Evolutionary conservation across 2,888 invertebrate species (phyloP).

Genomic region (Pristionchus japonicus): DNA sequence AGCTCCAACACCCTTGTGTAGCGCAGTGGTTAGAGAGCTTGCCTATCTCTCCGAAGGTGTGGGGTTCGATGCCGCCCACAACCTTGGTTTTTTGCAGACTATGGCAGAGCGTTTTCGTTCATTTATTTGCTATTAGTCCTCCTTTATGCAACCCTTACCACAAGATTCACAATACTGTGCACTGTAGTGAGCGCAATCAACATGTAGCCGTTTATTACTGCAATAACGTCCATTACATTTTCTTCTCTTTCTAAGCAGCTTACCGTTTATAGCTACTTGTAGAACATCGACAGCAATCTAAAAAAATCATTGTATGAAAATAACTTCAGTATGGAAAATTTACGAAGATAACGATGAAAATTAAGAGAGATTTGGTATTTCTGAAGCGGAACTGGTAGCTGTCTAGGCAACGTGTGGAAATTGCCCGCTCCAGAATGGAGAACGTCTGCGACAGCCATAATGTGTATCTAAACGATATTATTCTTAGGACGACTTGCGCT

Average conservation of each 20-base stretch:
- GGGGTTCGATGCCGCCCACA: too few relatives aligned
- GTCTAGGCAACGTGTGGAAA: background rate
- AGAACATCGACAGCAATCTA: background rate
- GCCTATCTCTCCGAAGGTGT: too few relatives aligned
- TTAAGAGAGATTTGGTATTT: background rate
- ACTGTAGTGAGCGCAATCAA: background rate
- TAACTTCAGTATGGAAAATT: background rate
- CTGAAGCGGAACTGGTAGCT: background rate
- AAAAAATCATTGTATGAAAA: background rate
- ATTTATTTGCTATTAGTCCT: too few relatives aligned
- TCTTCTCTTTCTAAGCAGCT: too few relatives aligned
- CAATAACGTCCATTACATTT: too few relatives aligned
- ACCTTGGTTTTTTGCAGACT: too few relatives aligned
- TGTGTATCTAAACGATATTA: background rate
- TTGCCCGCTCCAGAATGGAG: background rate
- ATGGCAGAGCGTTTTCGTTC: too few relatives aligned
- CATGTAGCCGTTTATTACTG: background rate
- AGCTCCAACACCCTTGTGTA: too few relatives aligned
- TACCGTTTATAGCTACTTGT: background rate
- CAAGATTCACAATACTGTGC: background rate
- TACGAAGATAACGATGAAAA: background rate
- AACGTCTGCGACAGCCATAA: background rate
- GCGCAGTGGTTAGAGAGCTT: too few relatives aligned
- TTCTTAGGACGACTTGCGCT: background rate
- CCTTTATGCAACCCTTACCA: too few relatives aligned